Conservation (phyloP, 2,113 vertebrate genomes). For the Rafetus swinhoei region DNA sequence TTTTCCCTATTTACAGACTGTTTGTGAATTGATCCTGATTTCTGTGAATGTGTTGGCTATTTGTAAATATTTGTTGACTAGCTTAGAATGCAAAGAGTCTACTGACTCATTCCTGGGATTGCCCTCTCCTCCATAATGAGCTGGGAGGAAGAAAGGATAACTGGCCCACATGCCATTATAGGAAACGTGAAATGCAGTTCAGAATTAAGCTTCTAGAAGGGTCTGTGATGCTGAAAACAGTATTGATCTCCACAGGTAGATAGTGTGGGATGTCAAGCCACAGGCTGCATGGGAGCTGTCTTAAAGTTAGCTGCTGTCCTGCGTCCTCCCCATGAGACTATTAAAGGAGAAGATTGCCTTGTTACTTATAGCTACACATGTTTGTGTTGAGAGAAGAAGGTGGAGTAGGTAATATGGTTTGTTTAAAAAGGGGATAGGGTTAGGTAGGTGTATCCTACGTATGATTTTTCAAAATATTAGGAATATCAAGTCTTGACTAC, state of each 20-base stretch:
- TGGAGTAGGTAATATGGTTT: neutral
- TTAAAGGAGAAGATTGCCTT: neutral
- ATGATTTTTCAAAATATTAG: neutral
- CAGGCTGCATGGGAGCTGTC: neutral
- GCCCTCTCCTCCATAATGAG: neutral
- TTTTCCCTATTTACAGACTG: neutral
- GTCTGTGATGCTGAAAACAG: neutral
- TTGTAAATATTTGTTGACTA: neutral
- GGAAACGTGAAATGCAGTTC: neutral
- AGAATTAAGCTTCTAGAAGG: accelerated
- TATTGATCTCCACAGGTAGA: neutral
- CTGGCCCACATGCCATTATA: neutral
- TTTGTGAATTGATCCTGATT: neutral
- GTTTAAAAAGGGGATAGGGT: neutral
- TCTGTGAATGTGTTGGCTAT: neutral
- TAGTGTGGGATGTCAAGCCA: neutral
- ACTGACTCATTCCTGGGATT: neutral
- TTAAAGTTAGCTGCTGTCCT: neutral
- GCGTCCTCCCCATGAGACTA: neutral
- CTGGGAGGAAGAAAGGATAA: neutral
- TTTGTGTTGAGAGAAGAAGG: neutral
- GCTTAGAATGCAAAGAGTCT: neutral
- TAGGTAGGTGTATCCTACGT: neutral
- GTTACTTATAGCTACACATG: neutral
- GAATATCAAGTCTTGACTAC: neutral